phyloP scores from a whole-genome alignment of 1,140 invertebrate genomes.

The Brachionus asplanchnoidis region DNA sequence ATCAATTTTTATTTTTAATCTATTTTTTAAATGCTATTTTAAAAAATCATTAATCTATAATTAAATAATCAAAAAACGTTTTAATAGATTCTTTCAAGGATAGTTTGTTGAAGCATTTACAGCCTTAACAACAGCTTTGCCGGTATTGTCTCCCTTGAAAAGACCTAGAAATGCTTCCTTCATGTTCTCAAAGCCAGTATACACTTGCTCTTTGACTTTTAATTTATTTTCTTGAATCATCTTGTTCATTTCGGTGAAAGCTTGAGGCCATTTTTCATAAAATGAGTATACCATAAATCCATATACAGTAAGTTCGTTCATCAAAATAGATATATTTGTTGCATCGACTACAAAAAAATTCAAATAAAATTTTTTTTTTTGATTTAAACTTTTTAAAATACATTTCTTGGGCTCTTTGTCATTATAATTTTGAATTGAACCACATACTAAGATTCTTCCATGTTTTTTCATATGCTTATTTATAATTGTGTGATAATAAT shows the following conservation, averaged over 20 bases:
- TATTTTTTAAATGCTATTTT: background rate
- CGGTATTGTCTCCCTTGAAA: constrained; percentile 63
- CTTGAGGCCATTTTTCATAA: constrained; percentile 59
- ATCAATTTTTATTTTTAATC: too few relatives aligned
- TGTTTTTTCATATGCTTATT: constrained; percentile 44
- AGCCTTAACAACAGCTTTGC: constrained; percentile 64
- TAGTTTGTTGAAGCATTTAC: constrained; percentile 45
- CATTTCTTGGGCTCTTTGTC: constrained; percentile 47
- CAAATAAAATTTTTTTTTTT: background rate
- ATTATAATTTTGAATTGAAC: constrained; percentile 45
- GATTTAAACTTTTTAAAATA: constrained; percentile 64
- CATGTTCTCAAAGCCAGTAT: constrained; percentile 65
- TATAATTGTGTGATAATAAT: constrained; percentile 43
- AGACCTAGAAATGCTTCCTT: constrained; percentile 64
- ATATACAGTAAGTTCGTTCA: constrained; percentile 44
- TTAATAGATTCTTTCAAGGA: background rate
- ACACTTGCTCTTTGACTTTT: constrained; percentile 62
- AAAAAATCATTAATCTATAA: too few relatives aligned
- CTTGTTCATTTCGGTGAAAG: constrained; percentile 61
- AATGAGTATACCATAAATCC: constrained; percentile 44
- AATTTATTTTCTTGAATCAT: constrained; percentile 65
- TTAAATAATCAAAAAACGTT: background rate
- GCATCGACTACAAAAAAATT: constrained; percentile 18
- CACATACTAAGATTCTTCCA: constrained; percentile 45
- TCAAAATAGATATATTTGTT: constrained; percentile 43